Base-by-base conservation (phyloP, 35 echinoderm and acorn worm genomes). In the Apostichopus californicus region DNA sequence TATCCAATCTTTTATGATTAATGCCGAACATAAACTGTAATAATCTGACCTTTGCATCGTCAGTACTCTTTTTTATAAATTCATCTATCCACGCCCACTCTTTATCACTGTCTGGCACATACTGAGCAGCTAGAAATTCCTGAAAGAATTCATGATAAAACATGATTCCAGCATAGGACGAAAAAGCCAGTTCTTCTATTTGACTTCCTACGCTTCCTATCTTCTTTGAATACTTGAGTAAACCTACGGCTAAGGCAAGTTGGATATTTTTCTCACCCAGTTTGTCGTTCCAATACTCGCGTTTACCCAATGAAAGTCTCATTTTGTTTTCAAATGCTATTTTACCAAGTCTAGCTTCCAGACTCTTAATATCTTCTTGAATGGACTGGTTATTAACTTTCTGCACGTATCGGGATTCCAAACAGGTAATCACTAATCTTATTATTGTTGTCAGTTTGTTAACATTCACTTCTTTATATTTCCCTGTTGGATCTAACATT, bases 391-490 rank as follows among this genome's bases (percentile, higher is more conserved):
- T 23, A n/a, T 89, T 5, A 28, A n/a, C 26, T 28, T 87, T 87
- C 56, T 87, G 83, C 83, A 57, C 56, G 55, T 87, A 87, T 61
- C 83, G 17, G n/a, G 83, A 87, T 87, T 87, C 83, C 56, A 87
- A 56, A 25, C 83, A 86, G 8, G 83, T 87, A 25, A 87, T 87
- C 4, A 87, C 52, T 2, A 57, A 11, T 0, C 60, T 53, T 87
- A 87, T 66, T 61, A 87, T 17, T 10, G 83, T 87, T 23, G 83
- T 56, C 9, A 87, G 56, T 57, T 87, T 87, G 23, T 53, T 87
- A 10, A 87, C 58, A 28, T 87, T 66, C 23, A 87, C 56, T n/a
- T 58, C 60, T 17, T 52, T 89, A 54, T 65, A 52, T 65, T 18
- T 65, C 9, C 86, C 28, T 13, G 63, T 72, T 17, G 65, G 57